A percentile compares a stretch with the other conserved stretches of the same genome.
phyloP scores from a whole-genome alignment of 2,113 vertebrate species.

The Eptesicus fuscus region DNA sequence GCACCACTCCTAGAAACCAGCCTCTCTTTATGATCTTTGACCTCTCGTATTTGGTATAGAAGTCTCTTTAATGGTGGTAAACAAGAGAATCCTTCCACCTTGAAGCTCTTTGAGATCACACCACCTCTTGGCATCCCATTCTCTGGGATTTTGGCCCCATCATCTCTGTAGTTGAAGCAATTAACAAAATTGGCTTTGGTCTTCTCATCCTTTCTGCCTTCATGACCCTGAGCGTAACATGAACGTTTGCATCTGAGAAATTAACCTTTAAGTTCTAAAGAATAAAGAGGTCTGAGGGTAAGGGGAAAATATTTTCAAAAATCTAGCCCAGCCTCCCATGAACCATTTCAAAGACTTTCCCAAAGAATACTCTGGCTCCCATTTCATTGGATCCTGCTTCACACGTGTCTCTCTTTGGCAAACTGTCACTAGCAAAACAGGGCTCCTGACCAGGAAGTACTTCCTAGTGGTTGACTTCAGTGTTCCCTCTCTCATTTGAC shows the following conservation, averaged over 20 bases:
- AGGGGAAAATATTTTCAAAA: neutral
- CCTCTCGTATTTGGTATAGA: neutral
- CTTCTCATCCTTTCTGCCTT: neutral
- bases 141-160: neutral
- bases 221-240: neutral
- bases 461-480: slow-evolving; percentile 34
- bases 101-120: neutral
- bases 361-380: neutral
- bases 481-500: slow-evolving; percentile 39
- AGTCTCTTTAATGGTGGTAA: neutral
- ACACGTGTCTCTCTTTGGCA: neutral
- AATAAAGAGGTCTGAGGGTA: neutral
- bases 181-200: neutral
- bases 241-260: slow-evolving; percentile 16
- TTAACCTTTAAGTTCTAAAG: neutral
- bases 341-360: slow-evolving; percentile 1
- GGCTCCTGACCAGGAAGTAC: slow-evolving; percentile 24
- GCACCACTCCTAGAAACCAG: neutral
- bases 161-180: neutral
- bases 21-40: neutral
- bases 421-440: slow-evolving; percentile 17
- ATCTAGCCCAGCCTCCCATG: neutral
- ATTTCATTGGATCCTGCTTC: neutral
- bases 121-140: neutral
- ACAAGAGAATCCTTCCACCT: neutral